Base-by-base conservation (phyloP, 2,888 invertebrate species). In the Parthenolecanium corni region DNA sequence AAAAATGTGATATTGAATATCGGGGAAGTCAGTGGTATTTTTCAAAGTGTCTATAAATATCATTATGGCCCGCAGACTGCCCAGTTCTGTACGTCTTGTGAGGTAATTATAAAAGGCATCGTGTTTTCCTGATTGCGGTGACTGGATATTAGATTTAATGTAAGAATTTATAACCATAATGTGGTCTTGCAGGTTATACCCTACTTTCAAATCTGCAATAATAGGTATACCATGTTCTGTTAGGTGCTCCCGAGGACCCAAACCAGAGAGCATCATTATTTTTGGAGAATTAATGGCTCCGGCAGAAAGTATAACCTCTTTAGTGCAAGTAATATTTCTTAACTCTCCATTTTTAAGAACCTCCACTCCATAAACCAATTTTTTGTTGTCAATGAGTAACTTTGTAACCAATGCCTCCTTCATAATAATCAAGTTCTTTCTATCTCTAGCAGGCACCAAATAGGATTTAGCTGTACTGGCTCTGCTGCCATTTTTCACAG, bases 261-360 rank as follows among this genome's bases (percentile, higher is more conserved):
- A 80, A 1, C 70, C 97, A 9, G 92, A 92, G 0, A 97, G 74
- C 91, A 96, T 91, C 44, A 97, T 74, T 2, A 97, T 71, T 72
- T 98, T 96, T 0, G 97, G 92, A 0, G 94, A 88, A 72, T 94
- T 95, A 0, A 98, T 80, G 0, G 95, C 81, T 0, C 97, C 97
- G 0, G 86, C 92, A 1, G 90, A 89, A 1, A 97, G 71, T 52
- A 97, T 86, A 0, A 97, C 86, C 73, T 93, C 93, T 71, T 86
- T 90, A 38, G 79, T 80, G 0, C 90, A 89, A 64, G 84, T 76
- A 1, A 90, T 82, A 56, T 85, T 79, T 69, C 84, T 82, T 0
- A 85, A 71, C 74, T 83, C 82, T 12, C 53, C 47, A 20, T 61
- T 16, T 23, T 40, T 61, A 11, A 4, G 36, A 3, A 49, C 31